Conservation (phyloP, 2,113 vertebrate species). For the Poeciliopsis turrubarensis region DNA sequence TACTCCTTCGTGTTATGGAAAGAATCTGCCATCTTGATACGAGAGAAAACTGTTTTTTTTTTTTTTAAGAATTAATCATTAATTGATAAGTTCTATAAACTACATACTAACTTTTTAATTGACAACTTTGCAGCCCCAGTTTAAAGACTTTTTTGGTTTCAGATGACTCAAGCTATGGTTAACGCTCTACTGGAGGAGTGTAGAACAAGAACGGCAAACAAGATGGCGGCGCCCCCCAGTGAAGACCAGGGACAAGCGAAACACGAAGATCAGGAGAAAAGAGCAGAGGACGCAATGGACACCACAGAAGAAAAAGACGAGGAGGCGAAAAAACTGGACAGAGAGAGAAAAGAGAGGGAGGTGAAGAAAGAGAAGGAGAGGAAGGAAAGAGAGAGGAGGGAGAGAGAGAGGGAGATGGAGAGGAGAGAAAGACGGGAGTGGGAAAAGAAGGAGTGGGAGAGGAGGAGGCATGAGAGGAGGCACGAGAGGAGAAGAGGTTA, state of each 20-base stretch:
- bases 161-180: conserved; percentile 62
- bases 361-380: conserved; percentile 23
- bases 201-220: conserved; percentile 3
- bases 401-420: conserved; percentile 30
- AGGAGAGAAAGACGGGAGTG: conserved; percentile 33
- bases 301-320: conserved; percentile 10
- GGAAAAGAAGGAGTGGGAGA: conserved; percentile 16
- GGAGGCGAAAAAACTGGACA: conserved; percentile 4
- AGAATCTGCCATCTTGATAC: too few relatives aligned
- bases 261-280: background rate
- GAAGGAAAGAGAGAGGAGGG: conserved; percentile 31
- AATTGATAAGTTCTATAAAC: too few relatives aligned
- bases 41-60: too few relatives aligned
- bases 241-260: background rate
- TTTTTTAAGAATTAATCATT: too few relatives aligned
- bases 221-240: background rate
- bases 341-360: conserved; percentile 21
- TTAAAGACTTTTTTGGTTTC: background rate
- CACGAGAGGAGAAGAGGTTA: conserved; percentile 43
- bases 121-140: too few relatives aligned
- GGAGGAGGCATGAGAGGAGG: conserved; percentile 27
- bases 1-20: too few relatives aligned
- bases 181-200: conserved; percentile 52
- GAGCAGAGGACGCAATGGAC: background rate
- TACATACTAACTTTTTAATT: too few relatives aligned